Percentiles rank a stretch among this genome's conserved stretches.
phyloP scores from a whole-genome alignment of 2,888 invertebrate genomes.

The Pteria penguin region DNA sequence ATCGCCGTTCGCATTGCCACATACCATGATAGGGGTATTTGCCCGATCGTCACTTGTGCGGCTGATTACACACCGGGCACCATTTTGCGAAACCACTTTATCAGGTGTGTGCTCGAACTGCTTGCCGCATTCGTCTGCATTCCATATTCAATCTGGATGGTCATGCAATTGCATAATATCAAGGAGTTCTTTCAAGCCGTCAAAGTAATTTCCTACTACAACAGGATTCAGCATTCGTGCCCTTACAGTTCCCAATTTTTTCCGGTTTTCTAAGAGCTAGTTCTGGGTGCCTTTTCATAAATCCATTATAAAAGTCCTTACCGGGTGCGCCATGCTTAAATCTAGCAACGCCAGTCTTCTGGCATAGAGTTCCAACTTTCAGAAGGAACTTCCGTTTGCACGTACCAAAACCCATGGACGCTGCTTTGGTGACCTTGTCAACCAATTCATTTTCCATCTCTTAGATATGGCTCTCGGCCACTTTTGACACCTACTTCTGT shows the following conservation, averaged over 20 bases:
- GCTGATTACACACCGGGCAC: neutral
- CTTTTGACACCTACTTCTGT: neutral
- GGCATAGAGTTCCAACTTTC: neutral
- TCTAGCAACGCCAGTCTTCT: neutral
- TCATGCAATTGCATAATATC: neutral
- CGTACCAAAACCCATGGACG: neutral
- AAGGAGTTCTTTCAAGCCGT: neutral
- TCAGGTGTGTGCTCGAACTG: slow-evolving; percentile 22
- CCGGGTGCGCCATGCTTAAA: neutral
- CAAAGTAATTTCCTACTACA: slow-evolving; percentile 26
- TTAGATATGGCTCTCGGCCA: neutral
- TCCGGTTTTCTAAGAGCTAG: slow-evolving; percentile 9
- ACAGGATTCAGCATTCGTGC: too few species aligned
- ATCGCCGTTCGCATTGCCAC: slow-evolving; percentile 1
- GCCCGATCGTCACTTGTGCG: slow-evolving; percentile 12
- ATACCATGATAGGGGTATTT: neutral
- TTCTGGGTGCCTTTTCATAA: neutral
- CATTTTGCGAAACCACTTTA: neutral
- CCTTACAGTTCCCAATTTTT: slow-evolving; percentile 18
- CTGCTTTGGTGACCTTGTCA: neutral
- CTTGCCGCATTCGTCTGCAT: slow-evolving; percentile 15
- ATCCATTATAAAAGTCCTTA: neutral
- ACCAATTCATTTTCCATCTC: neutral
- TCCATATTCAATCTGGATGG: slow-evolving; percentile 18
- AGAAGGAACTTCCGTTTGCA: neutral